Percentiles rank a stretch among this genome's conserved stretches.
These are phyloP conservation scores for Pimephales promelas DNA, from an alignment of 2,113 vertebrate genomes.

Conservation along the genomic window DNA sequence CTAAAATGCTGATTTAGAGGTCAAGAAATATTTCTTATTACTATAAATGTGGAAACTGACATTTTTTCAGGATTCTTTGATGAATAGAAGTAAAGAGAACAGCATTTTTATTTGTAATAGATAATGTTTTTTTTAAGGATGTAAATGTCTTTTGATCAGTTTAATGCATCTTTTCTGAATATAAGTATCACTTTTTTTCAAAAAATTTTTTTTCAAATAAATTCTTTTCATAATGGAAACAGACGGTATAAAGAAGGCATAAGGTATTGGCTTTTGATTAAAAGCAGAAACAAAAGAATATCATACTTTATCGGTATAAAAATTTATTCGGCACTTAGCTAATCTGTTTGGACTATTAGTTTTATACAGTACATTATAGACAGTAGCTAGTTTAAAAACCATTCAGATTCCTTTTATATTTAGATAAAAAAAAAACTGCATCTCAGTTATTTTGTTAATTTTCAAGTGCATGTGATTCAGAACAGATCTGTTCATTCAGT, in stretches of 20 bases:
- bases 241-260: neutral
- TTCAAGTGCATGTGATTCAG: constrained; percentile 4
- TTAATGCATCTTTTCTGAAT: neutral
- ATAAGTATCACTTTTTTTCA: neutral
- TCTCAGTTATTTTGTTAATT: neutral
- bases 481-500: constrained; percentile 11
- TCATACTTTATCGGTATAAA: neutral
- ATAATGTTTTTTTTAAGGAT: neutral
- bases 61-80: neutral
- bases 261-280: neutral
- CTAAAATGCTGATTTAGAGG: neutral
- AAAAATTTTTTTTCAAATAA: neutral
- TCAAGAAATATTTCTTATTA: neutral
- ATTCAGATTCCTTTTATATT: neutral
- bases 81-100: neutral
- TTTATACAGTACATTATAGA: neutral
- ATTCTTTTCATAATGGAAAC: neutral
- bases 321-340: neutral
- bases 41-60: neutral
- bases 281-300: neutral
- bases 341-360: neutral
- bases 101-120: neutral
- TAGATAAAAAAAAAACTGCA: neutral
- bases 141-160: neutral
- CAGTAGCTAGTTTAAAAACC: neutral